Conservation (phyloP, 2,113 vertebrate genomes). For the Aphyosemion australe region DNA sequence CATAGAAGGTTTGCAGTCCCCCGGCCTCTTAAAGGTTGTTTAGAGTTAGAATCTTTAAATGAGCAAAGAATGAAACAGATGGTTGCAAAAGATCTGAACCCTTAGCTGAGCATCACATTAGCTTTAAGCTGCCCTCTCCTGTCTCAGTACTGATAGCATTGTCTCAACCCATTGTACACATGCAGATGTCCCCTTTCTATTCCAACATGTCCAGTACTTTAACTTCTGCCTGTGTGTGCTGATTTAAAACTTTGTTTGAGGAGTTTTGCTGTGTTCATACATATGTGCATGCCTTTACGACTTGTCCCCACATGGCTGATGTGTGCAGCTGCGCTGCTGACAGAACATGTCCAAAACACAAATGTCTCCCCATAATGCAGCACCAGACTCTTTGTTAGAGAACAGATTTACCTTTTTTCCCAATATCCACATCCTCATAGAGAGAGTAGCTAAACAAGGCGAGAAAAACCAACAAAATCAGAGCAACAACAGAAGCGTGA, state of each 20-base stretch:
- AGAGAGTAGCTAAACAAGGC: neutral
- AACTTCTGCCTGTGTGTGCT: constrained; percentile 15
- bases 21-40: constrained; percentile 28
- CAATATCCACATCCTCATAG: neutral
- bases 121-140: constrained; percentile 54
- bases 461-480: constrained; percentile 1
- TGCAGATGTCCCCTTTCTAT: constrained; percentile 41
- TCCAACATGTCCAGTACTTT: constrained; percentile 1
- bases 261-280: neutral
- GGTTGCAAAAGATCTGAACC: constrained; percentile 60
- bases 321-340: constrained; percentile 3
- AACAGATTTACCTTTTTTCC: constrained; percentile 10
- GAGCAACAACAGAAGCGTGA: neutral
- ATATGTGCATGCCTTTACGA: neutral
- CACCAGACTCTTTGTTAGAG: constrained; percentile 13
- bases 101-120: constrained; percentile 70
- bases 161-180: constrained; percentile 43
- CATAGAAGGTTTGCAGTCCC: constrained; percentile 14
- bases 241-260: neutral
- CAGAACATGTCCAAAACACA: constrained; percentile 6
- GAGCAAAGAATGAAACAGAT: constrained; percentile 62
- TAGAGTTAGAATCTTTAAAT: constrained; percentile 23
- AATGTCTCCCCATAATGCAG: constrained; percentile 1
- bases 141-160: constrained; percentile 37
- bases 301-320: constrained; percentile 11